Evolutionary conservation across 2,113 vertebrate species (phyloP), one percentile per base, ranked within the genome.

Genomic region (Chauna torquata): DNA sequence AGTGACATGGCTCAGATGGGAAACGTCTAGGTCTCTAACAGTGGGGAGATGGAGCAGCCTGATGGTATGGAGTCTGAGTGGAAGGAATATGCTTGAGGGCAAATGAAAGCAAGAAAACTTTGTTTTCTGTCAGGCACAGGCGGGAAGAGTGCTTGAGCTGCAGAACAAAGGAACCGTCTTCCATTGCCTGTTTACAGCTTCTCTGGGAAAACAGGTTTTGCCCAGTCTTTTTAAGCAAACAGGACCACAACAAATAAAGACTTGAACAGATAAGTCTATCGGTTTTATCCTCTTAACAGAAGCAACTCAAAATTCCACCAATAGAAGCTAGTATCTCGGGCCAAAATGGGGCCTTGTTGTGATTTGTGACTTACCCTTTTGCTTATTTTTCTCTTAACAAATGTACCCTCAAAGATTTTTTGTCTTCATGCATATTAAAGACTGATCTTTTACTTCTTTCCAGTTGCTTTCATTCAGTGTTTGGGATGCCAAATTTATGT

Each of bases 1-100:
- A 90, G 23, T 1, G 6, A 4, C 70, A 15, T 0, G 0, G 42
- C 57, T 79, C 61, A 38, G 23, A 45, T 9, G 7, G 20, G 24
- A 86, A 42, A 6, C 44, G 52, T 44, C 6, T 0, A 0, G 2
- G 4, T 52, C 23, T 32, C 24, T 34, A 14, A 6, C 22, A 32
- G n/a, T 71, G n/a, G 7, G 16, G 16, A 81, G 75, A 28, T 10
- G 40, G 16, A 45, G 7, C 3, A 57, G 13, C 8, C 38, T 72
- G 23, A 11, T 20, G 13, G 49, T 16, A 17, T 42, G 40, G 24
- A 0, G 0, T 40, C 32, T 44, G 59, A 47, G 30, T 25, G 32
- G 57, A 72, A 23, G 11, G 17, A 34, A 30, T 19, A 6, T 88
- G 32, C 2, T 4, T 94, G 30, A 77, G 16, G 28, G 28, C 50